Conservation (phyloP, 2,888 invertebrate genomes). For the Xestia sexstrigata region DNA sequence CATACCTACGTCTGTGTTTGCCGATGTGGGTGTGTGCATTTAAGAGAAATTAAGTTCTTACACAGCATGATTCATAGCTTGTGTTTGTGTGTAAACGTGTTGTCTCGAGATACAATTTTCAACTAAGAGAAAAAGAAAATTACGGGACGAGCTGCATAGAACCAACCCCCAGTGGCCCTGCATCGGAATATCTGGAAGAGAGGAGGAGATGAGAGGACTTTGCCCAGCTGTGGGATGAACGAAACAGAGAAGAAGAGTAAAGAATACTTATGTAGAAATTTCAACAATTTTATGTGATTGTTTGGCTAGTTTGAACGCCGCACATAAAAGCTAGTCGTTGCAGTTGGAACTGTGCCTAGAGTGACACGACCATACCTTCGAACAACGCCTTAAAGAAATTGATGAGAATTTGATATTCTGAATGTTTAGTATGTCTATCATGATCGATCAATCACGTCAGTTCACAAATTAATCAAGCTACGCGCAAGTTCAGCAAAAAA, state of each 20-base stretch:
- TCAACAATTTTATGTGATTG: background rate
- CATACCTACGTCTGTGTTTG: background rate
- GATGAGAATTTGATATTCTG: background rate
- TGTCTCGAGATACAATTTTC: background rate
- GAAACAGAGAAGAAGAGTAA: background rate
- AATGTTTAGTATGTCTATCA: background rate
- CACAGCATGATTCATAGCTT: background rate
- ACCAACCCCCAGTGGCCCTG: background rate
- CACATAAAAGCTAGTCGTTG: background rate
- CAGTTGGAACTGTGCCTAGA: background rate
- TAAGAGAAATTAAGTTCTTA: background rate
- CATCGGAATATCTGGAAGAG: background rate
- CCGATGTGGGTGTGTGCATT: background rate
- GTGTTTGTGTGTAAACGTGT: background rate
- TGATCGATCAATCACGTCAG: constrained; percentile 6
- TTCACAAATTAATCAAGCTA: constrained; percentile 9
- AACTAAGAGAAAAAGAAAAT: background rate
- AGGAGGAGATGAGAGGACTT: background rate
- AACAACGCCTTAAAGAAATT: background rate
- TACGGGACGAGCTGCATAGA: background rate
- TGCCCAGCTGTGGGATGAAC: background rate
- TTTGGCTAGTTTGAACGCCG: background rate
- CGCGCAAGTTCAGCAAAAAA: constrained; percentile 13
- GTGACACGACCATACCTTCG: background rate
- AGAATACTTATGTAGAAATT: background rate